phyloP scores from a whole-genome alignment of 1,140 invertebrate genomes.

The Drosophila eugracilis region DNA sequence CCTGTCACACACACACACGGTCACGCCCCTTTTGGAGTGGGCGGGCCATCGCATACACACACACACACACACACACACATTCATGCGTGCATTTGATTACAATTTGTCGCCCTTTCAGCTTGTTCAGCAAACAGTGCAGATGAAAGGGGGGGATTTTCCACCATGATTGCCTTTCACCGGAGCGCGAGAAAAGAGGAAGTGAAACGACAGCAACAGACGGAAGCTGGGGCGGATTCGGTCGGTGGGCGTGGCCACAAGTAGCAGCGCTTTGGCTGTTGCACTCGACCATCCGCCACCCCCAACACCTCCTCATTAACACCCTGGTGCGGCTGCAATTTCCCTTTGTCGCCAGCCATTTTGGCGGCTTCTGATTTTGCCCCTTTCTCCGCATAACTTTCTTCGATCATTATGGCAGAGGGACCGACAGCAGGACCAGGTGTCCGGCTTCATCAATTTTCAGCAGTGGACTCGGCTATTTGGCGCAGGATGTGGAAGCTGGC shows the following conservation, averaged over 20 bases:
- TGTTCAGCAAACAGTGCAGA: conserved; percentile 47
- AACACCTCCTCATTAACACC: conserved; percentile 19
- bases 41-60: neutral
- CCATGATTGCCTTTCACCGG: conserved; percentile 63
- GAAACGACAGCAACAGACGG: conserved; percentile 35
- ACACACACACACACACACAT: conserved; percentile 11
- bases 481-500: neutral
- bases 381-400: conserved; percentile 9
- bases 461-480: neutral
- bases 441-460: conserved; percentile 7
- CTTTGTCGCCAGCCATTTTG: conserved; percentile 38
- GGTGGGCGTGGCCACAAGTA: conserved; percentile 21
- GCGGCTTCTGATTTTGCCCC: conserved; percentile 6
- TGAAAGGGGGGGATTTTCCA: conserved; percentile 13
- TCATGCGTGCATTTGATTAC: conserved; percentile 68
- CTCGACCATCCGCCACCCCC: neutral
- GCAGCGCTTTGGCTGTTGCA: conserved; percentile 8
- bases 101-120: conserved; percentile 61
- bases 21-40: conserved; percentile 44
- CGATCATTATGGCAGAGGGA: conserved; percentile 28
- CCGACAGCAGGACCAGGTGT: no score
- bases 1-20: conserved; percentile 7
- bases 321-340: conserved; percentile 27
- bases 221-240: conserved; percentile 28
- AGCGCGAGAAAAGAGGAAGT: conserved; percentile 23